Evolutionary conservation across 2,113 vertebrate species (phyloP).

Genomic region (Proterorhinus semilunaris): DNA sequence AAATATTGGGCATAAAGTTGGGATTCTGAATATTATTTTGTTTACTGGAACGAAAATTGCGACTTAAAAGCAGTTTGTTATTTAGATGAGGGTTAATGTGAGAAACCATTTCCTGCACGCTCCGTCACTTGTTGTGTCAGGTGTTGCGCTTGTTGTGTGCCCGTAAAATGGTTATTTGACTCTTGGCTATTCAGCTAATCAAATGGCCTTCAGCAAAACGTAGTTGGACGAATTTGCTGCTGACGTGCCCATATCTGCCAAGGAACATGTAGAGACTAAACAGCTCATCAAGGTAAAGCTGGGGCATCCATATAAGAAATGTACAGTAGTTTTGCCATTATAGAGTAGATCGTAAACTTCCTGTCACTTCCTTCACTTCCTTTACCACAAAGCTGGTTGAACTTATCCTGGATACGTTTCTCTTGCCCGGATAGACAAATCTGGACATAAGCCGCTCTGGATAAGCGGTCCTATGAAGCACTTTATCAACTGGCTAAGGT

Average conservation of each 20-base stretch:
- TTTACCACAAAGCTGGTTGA: too few species aligned
- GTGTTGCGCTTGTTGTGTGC: neutral
- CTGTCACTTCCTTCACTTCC: too few species aligned
- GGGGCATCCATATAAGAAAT: too few species aligned
- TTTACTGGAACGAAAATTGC: neutral
- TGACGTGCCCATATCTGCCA: neutral
- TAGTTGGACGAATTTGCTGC: neutral
- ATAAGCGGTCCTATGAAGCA: too few species aligned
- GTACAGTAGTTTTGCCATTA: too few species aligned
- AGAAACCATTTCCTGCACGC: neutral
- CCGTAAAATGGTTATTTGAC: neutral
- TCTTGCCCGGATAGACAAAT: too few species aligned
- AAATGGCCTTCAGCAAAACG: neutral
- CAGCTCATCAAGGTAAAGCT: neutral
- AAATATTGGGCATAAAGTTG: constrained; percentile 4
- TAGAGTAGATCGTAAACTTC: too few species aligned
- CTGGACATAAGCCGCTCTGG: too few species aligned
- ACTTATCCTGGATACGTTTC: too few species aligned
- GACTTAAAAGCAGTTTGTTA: neutral
- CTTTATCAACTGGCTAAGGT: too few species aligned
- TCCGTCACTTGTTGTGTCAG: neutral
- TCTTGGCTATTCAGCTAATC: neutral
- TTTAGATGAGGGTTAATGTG: neutral
- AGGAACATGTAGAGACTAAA: neutral
- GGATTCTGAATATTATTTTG: neutral